Evolutionary conservation across 1,140 invertebrate species (phyloP).

Genomic region (Saccostrea echinata): DNA sequence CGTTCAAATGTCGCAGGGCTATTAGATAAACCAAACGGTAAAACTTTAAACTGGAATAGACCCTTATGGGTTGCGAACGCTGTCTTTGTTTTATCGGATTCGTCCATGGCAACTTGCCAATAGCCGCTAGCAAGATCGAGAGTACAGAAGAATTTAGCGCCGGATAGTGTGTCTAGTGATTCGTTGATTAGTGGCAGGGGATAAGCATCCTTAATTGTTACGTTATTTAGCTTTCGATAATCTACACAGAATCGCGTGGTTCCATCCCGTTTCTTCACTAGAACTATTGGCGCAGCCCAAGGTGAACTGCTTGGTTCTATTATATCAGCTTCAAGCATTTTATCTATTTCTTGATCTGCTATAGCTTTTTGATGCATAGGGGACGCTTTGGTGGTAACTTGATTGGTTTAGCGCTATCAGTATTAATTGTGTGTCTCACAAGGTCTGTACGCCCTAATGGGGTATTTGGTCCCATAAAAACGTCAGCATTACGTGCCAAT

Average conservation of each 20-base stretch:
- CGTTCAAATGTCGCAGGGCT: conserved; percentile 1
- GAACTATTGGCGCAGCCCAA: background rate
- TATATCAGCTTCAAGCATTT: too few relatives aligned
- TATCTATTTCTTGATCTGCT: too few relatives aligned
- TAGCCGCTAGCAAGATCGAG: conserved; percentile 14
- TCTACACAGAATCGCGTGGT: background rate
- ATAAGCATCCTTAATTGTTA: conserved; percentile 19
- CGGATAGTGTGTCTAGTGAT: conserved; percentile 46
- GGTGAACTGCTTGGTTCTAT: background rate
- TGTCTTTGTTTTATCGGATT: background rate
- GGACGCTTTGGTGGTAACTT: conserved; percentile 42
- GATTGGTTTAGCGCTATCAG: conserved; percentile 42
- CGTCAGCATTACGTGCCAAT: conserved; percentile 56
- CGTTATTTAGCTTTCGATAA: background rate
- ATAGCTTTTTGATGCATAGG: too few relatives aligned
- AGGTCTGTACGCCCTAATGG: conserved; percentile 46
- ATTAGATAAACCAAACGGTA: conserved; percentile 28
- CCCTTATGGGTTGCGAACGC: conserved; percentile 27
- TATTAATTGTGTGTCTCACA: conserved; percentile 46
- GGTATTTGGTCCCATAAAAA: conserved; percentile 54
- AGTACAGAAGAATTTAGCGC: background rate
- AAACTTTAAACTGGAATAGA: conserved; percentile 18
- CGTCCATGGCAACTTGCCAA: background rate
- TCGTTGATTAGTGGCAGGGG: conserved; percentile 49
- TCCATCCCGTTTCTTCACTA: conserved; percentile 10